phyloP scores from a whole-genome alignment of 2,888 invertebrate genomes.

The Gortyna flavago region DNA sequence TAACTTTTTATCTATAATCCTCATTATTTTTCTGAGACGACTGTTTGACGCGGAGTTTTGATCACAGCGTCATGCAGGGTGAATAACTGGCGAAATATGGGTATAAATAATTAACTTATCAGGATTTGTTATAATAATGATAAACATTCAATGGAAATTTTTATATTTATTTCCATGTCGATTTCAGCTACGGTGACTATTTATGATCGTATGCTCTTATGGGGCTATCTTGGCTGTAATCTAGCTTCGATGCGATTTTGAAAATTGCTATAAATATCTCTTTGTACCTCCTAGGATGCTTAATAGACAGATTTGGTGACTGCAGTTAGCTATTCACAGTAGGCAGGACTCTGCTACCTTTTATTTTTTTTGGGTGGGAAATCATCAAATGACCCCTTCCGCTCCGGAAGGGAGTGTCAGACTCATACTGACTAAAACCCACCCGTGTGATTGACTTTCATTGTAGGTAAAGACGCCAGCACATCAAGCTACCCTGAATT shows the following conservation, averaged over 20 bases:
- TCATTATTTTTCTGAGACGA: neutral
- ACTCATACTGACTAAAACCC: too few relatives aligned
- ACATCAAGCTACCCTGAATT: too few relatives aligned
- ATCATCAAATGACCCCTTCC: too few relatives aligned
- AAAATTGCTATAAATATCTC: neutral
- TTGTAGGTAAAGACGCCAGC: too few relatives aligned
- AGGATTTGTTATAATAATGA: neutral
- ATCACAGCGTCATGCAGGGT: neutral
- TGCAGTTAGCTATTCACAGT: neutral
- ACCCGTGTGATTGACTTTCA: neutral
- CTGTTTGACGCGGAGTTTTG: neutral
- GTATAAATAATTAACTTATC: neutral
- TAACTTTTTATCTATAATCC: neutral
- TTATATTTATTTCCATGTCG: neutral
- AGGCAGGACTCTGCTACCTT: neutral
- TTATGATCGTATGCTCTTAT: neutral
- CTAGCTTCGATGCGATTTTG: neutral
- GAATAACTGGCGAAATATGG: neutral
- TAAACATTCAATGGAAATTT: neutral
- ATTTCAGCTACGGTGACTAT: neutral
- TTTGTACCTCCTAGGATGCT: neutral
- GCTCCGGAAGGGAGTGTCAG: too few relatives aligned
- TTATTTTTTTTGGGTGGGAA: too few relatives aligned
- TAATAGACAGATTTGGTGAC: neutral
- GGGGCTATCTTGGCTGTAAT: neutral